These are phyloP conservation scores for Oreonectes daqikongensis DNA, from an alignment of 2,797 vertebrate genomes.

Conservation along the genomic window DNA sequence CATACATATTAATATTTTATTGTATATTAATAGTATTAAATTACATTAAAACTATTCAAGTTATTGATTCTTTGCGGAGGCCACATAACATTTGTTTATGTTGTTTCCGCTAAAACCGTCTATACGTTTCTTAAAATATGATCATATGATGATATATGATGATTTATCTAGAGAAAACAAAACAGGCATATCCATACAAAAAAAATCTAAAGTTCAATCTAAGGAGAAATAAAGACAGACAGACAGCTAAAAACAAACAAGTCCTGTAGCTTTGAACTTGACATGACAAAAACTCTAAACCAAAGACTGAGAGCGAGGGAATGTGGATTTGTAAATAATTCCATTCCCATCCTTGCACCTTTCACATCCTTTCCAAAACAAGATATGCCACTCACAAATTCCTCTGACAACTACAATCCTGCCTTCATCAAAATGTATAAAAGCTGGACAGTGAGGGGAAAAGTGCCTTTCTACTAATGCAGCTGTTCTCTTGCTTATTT, in stretches of 20 bases:
- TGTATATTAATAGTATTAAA: too few relatives aligned
- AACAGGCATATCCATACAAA: too few relatives aligned
- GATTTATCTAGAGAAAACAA: too few relatives aligned
- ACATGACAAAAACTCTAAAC: constrained; percentile 1
- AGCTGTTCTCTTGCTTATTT: constrained; percentile 53
- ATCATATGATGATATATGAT: too few relatives aligned
- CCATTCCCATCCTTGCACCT: neutral
- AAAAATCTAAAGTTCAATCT: neutral
- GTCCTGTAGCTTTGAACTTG: neutral
- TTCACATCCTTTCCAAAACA: constrained; percentile 33
- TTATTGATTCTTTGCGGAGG: too few relatives aligned
- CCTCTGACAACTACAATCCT: constrained; percentile 30
- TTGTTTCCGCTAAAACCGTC: too few relatives aligned
- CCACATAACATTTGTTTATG: too few relatives aligned
- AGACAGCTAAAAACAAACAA: neutral
- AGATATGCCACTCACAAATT: constrained; percentile 42
- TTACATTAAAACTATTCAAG: too few relatives aligned
- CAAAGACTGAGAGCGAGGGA: neutral
- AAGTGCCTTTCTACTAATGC: constrained; percentile 31
- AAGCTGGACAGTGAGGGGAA: constrained; percentile 1
- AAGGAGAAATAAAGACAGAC: neutral
- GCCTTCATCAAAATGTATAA: constrained; percentile 6
- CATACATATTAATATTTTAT: too few relatives aligned
- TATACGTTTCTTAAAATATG: too few relatives aligned
- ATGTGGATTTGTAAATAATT: neutral